Conservation (phyloP, 1,140 invertebrate genomes). For the Brachionus manjavacas region DNA sequence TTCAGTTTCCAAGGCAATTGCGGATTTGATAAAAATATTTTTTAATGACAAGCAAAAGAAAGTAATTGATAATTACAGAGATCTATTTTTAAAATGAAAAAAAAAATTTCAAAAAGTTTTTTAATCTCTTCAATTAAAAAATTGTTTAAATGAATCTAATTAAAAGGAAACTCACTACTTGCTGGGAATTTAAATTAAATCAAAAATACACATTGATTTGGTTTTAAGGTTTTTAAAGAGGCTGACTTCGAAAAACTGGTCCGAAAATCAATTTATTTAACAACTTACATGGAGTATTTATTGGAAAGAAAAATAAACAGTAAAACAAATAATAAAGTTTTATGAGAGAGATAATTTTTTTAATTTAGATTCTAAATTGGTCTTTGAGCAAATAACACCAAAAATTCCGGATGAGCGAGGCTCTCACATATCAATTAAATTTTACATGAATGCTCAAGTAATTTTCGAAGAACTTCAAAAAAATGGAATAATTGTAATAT, state of each 20-base stretch:
- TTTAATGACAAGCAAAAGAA: too few relatives aligned
- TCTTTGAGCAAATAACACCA: constrained; percentile 61
- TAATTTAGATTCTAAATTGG: constrained; percentile 42
- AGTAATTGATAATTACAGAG: too few relatives aligned
- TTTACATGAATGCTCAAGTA: constrained; percentile 52
- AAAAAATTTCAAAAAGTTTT: too few relatives aligned
- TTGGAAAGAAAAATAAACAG: constrained; percentile 45
- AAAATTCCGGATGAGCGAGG: constrained; percentile 59
- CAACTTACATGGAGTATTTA: constrained; percentile 62
- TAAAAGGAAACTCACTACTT: too few relatives aligned
- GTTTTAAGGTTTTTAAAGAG: constrained; percentile 59
- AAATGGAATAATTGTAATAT: constrained; percentile 61
- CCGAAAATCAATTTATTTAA: constrained; percentile 60
- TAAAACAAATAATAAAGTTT: background rate
- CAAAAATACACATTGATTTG: too few relatives aligned
- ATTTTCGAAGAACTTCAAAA: constrained; percentile 59
- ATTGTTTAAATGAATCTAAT: too few relatives aligned
- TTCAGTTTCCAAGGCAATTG: too few relatives aligned
- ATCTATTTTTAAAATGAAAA: too few relatives aligned
- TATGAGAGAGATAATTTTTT: background rate
- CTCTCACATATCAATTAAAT: constrained; percentile 61
- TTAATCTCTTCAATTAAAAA: too few relatives aligned
- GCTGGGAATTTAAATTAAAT: too few relatives aligned
- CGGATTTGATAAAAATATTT: too few relatives aligned
- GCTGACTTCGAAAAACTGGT: constrained; percentile 57